Evolutionary conservation across 1,140 invertebrate genomes (phyloP), one percentile per base, ranked within the genome.

Genomic region (Drosophila prosaltans): DNA sequence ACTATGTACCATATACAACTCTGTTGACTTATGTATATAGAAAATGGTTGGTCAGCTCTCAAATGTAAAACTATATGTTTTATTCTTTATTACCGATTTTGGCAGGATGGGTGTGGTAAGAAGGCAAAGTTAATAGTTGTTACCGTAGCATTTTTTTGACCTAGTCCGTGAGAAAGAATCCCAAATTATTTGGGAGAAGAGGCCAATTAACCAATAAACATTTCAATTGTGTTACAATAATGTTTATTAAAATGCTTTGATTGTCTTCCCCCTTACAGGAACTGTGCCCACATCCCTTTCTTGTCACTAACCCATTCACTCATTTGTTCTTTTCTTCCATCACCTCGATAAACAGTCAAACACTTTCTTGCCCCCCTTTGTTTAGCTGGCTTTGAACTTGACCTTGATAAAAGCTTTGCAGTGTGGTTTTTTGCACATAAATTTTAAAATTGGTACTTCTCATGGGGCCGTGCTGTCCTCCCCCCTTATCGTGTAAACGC

Each of bases 321-420:
- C 51, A 80, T 71, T 82, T 70, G 32, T 51, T 40, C 69, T 65
- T 72, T 73, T 48, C 24, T 48, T 24, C 54, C 60, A 80, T 80
- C 77, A 83, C 84, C 84, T 84, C 84, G 84, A 78, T 78, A 88
- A 89, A 81, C 84, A 89, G 81, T 88, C 60, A 83, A 82, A 74
- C 55, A 40, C 55, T 60, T 69, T 26, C 58, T 4, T 32, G 16
- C 7, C 64, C 10, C 45, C 66, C 65, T 51, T 8, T 26, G 28
- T 21, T 3, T 1, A 32, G 30, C 36, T n/a, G 48, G 30, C 40
- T 10, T 51, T 81, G 88, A 91, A 91, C 88, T 91, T 91, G 88
- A 91, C 88, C 88, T 91, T 91, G 88, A 79, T 91, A 88, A 83
- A 81, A 57, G 24, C 57, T 86, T 82, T 89, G 77, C 89, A 89